Base-by-base conservation (phyloP, 2,113 vertebrate genomes). In the Hippocampus abdominalis region DNA sequence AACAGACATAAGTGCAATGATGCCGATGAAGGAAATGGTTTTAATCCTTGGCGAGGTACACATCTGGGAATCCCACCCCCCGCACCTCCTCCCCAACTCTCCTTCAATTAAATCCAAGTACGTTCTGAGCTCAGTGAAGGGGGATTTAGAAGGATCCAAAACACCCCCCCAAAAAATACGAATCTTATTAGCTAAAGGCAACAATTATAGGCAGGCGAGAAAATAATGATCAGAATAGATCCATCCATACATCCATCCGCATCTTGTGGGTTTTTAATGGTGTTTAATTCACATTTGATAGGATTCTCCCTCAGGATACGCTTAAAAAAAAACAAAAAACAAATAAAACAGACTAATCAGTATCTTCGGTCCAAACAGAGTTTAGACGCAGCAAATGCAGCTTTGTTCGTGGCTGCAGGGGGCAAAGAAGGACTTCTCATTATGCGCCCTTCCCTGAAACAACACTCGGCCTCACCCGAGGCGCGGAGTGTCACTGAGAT, bases 1-100 rank as follows among this genome's bases (percentile, higher is more conserved):
- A 81, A 88, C 82, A 75, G 79, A 84, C 80, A 73, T 78, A 79
- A 83, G 84, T 81, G 66, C 87, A 87, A 78, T 67, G 76, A 78
- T 78, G 74, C 71, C 80, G 82, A 88, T 77, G 75, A 77, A 68
- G 68, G 82, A 83, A 82, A 85, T 78, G 74, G 70, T 66, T 74
- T 70, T 64, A 82, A 83, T 80, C 74, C 66, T 80, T 72, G 60
- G 70, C 10, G 46, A 74, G 69, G 66, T 36, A 1, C 59, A 48
- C 71, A 75, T 71, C 71, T 68, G 80, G 82, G 72, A 82, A 81
- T 74, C 27, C 4, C 15, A 27, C 15, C 18, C 15, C 46, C 15
- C 18, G 2, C 4, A 5, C 32, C 32, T 5, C 32, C 32, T 6
- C 32, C 32, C 32, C 32, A 36, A 36, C 8, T 51, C 20, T n/a